Conservation (phyloP, 1,140 invertebrate genomes). For the Drosophila paulistorum region DNA sequence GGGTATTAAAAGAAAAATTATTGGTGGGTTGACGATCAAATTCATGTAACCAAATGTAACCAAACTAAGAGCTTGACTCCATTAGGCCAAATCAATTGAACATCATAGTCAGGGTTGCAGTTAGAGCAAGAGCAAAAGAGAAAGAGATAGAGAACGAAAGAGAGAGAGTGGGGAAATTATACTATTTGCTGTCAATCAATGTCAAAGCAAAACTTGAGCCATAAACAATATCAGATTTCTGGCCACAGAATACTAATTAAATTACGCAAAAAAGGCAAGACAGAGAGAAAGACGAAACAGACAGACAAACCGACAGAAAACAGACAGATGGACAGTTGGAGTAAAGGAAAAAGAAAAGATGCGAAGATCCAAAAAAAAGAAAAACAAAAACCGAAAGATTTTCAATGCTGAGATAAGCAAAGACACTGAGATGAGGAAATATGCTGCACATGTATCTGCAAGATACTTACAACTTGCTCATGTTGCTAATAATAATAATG, state of each 20-base stretch:
- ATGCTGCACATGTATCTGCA: constrained; percentile 42
- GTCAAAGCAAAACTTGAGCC: constrained; percentile 73
- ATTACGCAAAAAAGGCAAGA: constrained; percentile 69
- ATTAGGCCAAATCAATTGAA: constrained; percentile 45
- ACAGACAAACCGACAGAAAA: background rate
- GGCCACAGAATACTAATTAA: constrained; percentile 80
- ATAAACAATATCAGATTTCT: constrained; percentile 82
- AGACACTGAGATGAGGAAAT: constrained; percentile 16
- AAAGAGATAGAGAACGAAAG: background rate
- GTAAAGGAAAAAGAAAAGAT: constrained; percentile 16
- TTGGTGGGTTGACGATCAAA: constrained; percentile 33
- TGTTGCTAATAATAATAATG: constrained; percentile 52
- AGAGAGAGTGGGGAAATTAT: constrained; percentile 20
- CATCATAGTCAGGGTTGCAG: constrained; percentile 20
- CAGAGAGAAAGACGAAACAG: background rate
- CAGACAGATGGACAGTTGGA: constrained; percentile 17
- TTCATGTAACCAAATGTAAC: constrained; percentile 33
- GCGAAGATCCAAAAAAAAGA: constrained; percentile 38
- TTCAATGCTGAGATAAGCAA: constrained; percentile 50
- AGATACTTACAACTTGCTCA: constrained; percentile 45
- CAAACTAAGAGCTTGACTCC: constrained; percentile 13
- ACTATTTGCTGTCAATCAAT: constrained; percentile 79
- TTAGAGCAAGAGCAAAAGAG: background rate
- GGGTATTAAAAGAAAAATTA: background rate
- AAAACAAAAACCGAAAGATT: constrained; percentile 34